phyloP scores from a whole-genome alignment of 2,113 vertebrate species.

The Paedocypris sp. region DNA sequence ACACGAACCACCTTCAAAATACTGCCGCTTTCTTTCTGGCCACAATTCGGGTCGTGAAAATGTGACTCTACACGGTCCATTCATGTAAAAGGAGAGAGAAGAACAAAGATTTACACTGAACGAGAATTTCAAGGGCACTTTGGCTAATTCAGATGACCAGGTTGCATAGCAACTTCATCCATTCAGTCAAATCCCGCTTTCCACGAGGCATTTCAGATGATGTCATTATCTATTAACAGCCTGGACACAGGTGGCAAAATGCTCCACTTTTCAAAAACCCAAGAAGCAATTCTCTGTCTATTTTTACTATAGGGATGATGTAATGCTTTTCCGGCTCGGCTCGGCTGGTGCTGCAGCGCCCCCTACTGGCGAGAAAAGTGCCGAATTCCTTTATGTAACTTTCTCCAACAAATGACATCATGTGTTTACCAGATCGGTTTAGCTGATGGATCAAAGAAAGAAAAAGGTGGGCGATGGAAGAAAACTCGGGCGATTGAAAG shows the following conservation, averaged over 20 bases:
- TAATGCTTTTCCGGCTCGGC: conserved; percentile 28
- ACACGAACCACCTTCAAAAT: neutral
- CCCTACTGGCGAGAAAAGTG: conserved; percentile 12
- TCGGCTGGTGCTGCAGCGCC: conserved; percentile 20
- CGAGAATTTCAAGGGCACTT: conserved; percentile 9
- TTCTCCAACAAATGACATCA: conserved; percentile 23
- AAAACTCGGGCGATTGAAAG: neutral
- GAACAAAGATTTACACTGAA: neutral
- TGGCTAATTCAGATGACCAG: conserved; percentile 2
- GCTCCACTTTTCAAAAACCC: conserved; percentile 35
- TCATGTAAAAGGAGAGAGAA: neutral
- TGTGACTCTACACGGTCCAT: neutral
- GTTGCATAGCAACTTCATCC: conserved; percentile 12
- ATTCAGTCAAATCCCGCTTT: conserved; percentile 23
- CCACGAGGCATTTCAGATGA: conserved; percentile 28
- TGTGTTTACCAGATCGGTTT: conserved; percentile 28
- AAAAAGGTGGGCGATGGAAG: neutral
- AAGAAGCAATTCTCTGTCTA: conserved; percentile 28
- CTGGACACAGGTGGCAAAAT: conserved; percentile 34
- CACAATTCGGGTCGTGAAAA: neutral
- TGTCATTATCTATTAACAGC: conserved; percentile 40
- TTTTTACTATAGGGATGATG: conserved; percentile 30
- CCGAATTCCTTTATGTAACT: conserved; percentile 4
- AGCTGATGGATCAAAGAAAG: neutral
- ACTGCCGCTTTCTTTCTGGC: neutral